phyloP scores from a whole-genome alignment of 1,140 invertebrate species.

The Sarcophaga bullata region DNA sequence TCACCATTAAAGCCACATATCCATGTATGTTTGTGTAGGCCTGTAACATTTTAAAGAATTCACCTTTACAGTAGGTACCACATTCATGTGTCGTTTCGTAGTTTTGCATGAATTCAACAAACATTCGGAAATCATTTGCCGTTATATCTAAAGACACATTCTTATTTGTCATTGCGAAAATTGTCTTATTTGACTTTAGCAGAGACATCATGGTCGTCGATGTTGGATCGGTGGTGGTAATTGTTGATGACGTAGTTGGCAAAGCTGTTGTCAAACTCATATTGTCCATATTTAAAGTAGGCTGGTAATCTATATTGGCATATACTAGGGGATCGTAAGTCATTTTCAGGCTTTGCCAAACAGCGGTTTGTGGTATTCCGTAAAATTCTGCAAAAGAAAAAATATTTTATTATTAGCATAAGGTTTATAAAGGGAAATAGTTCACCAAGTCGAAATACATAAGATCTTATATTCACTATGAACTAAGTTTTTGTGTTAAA shows the following conservation, averaged over 20 bases:
- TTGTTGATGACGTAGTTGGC: background rate
- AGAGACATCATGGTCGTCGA: background rate
- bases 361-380: background rate
- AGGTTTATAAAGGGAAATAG: no score
- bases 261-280: background rate
- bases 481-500: no score
- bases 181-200: background rate
- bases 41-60: slow-evolving; percentile 55
- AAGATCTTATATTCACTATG: no score
- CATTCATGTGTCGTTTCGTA: slow-evolving; percentile 48
- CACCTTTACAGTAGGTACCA: slow-evolving; percentile 57
- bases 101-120: background rate
- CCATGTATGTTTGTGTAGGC: slow-evolving; percentile 61
- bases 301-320: background rate
- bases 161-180: background rate
- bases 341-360: background rate
- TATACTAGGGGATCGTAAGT: background rate
- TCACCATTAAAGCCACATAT: slow-evolving; percentile 62
- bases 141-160: background rate
- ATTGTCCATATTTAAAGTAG: background rate
- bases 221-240: background rate
- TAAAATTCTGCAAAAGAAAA: no score
- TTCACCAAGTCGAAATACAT: no score
- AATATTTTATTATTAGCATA: no score
- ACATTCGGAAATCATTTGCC: background rate